A percentile compares a stretch with the other conserved stretches of the same genome.
Conservation (phyloP, 2,797 vertebrate genomes). For the Crocidura indochinensis region DNA sequence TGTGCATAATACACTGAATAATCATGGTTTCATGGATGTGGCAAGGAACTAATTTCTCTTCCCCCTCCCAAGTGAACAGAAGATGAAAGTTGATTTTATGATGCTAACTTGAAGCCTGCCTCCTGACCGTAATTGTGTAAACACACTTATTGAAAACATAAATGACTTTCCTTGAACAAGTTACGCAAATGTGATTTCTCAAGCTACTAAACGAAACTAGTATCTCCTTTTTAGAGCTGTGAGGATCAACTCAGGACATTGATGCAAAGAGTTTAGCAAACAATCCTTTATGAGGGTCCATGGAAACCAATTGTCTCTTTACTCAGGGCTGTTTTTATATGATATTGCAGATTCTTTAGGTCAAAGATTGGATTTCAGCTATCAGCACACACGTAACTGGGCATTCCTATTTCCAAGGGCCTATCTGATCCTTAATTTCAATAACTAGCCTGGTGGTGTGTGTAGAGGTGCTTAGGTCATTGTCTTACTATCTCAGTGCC, state of each 20-base stretch:
- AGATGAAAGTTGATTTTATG: conserved; percentile 30
- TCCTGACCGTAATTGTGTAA: conserved; percentile 38
- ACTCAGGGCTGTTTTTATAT: conserved; percentile 14
- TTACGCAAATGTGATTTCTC: conserved; percentile 39
- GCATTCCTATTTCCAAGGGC: background rate
- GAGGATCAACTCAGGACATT: background rate
- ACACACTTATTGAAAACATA: conserved; percentile 61
- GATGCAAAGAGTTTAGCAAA: background rate
- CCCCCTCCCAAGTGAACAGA: conserved; percentile 51
- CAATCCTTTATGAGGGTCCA: background rate
- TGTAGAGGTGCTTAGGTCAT: background rate
- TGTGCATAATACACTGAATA: background rate
- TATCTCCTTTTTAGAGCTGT: background rate
- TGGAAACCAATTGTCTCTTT: background rate
- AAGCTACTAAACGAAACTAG: conserved; percentile 17
- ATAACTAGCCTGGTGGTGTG: background rate
- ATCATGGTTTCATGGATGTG: background rate
- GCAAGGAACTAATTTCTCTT: background rate
- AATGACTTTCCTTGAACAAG: conserved; percentile 58
- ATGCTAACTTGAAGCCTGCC: conserved; percentile 15
- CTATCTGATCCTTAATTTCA: background rate
- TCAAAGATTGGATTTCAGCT: conserved; percentile 12
- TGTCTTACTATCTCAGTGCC: background rate
- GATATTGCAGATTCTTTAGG: conserved; percentile 42
- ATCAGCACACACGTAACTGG: background rate